Conservation (phyloP, 2,113 vertebrate genomes). For the Capreolus pygargus region DNA sequence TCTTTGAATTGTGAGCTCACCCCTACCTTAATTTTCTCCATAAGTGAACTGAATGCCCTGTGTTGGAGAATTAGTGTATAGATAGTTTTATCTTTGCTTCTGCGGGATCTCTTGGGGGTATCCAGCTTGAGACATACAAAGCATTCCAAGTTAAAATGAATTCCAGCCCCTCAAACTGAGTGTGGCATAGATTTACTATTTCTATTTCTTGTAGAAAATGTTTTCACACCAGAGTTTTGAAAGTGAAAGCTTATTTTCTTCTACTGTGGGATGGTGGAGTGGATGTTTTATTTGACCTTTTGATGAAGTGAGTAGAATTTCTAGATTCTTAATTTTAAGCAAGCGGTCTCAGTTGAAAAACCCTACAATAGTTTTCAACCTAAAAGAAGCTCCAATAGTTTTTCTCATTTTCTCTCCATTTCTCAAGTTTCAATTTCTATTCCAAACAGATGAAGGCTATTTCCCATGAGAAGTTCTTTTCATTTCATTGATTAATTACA, state of each 20-base stretch:
- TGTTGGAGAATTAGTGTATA: background rate
- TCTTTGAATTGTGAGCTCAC: background rate
- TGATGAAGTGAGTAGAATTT: background rate
- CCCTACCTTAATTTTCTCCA: background rate
- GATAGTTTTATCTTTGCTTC: background rate
- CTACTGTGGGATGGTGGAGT: background rate
- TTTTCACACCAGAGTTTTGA: background rate
- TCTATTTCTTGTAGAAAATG: background rate
- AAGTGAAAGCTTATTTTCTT: background rate
- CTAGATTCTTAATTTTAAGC: background rate
- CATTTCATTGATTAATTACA: slow-evolving; percentile 21
- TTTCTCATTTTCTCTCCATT: background rate
- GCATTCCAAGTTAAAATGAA: background rate
- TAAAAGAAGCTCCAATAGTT: background rate
- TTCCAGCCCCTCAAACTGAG: background rate
- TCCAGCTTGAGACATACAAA: background rate
- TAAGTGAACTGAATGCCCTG: background rate
- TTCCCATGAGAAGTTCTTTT: slow-evolving; percentile 1
- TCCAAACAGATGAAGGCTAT: slow-evolving; percentile 9
- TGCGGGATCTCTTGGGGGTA: background rate
- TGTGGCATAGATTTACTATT: background rate
- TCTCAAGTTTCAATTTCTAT: slow-evolving; percentile 21
- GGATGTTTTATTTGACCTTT: background rate
- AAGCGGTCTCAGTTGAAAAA: background rate
- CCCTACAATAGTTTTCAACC: background rate